Evolutionary conservation across 2,888 invertebrate genomes (phyloP), one percentile per base, ranked within the genome.

Genomic region (Rhingia rostrata): DNA sequence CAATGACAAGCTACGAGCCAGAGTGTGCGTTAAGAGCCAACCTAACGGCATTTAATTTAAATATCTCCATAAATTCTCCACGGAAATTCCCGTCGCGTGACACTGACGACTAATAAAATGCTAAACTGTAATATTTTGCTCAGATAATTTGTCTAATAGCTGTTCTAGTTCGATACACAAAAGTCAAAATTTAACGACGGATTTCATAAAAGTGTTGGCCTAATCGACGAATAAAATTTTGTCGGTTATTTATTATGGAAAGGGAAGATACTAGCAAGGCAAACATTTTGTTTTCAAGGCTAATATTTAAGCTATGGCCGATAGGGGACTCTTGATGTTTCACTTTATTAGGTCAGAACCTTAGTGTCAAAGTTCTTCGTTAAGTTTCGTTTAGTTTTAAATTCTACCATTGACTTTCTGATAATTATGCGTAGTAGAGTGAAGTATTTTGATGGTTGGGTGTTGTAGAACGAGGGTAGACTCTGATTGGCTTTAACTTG

Each of bases 101-200:
- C 83, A 74, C 73, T 74, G 35, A 3, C 51, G 56, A 67, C 51
- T 49, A 78, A 73, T 78, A 63, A 83, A n/a, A 72, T 60, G 64
- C 63, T 47, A 45, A 47, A 54, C 22, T 53, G 33, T 54, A 10
- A 49, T 56, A 6, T 0, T 9, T 53, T 60, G 10, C 10, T 45
- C 43, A 41, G 66, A 75, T 67, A n/a, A 60, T 60, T 66, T 22
- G 39, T 30, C 49, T 47, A 49, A 37, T 37, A 54, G 43, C 33
- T n/a, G 12, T 10, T 43, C 43, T 32, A 22, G 22, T 22, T 22
- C 22, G 22, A 22, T 2, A 22, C 22, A 22, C 22, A 22, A 22
- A 22, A 22, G 22, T 22, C 22, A 22, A 22, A 22, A 22, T 22
- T 22, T 22, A 22, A 22, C 22, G 70, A 60, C 33, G 22, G 51